Percentiles rank a stretch among this genome's conserved stretches.
phyloP scores from a whole-genome alignment of 1,140 invertebrate species.

The Trachymyrmex septentrionalis region DNA sequence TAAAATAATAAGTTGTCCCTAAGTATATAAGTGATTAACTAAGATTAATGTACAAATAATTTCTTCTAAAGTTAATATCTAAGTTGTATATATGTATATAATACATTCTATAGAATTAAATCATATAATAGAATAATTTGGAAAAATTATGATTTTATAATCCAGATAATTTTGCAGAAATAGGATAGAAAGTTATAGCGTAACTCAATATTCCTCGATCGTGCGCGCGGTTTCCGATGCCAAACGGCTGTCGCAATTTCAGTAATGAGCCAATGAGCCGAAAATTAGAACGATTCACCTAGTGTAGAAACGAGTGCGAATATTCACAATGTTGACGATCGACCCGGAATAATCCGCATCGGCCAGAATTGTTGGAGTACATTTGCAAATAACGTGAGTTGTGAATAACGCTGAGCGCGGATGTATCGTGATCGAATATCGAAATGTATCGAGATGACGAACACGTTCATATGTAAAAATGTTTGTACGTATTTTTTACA shows the following conservation, averaged over 20 bases:
- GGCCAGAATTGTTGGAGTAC: slow-evolving; percentile 17
- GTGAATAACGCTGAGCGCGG: background rate
- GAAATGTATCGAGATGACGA: slow-evolving; percentile 11
- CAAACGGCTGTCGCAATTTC: slow-evolving; percentile 42
- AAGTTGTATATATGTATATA: background rate
- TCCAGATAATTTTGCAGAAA: background rate
- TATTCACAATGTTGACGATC: slow-evolving; percentile 41
- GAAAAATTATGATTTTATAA: slow-evolving; percentile 6
- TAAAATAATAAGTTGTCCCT: background rate
- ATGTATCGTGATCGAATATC: background rate
- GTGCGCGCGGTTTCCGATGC: slow-evolving; percentile 28
- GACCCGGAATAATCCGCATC: slow-evolving; percentile 39
- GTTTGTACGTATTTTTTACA: slow-evolving; percentile 22
- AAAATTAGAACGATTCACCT: slow-evolving; percentile 43
- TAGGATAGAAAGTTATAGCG: background rate
- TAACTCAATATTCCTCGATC: slow-evolving; percentile 26
- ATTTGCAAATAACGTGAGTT: slow-evolving; percentile 12
- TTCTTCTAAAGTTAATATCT: slow-evolving; percentile 9
- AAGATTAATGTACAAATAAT: background rate
- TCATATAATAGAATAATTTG: background rate
- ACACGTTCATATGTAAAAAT: slow-evolving; percentile 6
- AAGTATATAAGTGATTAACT: background rate
- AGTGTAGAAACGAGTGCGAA: slow-evolving; percentile 15
- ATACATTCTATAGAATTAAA: slow-evolving; percentile 23
- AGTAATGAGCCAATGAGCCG: slow-evolving; percentile 58